Evolutionary conservation across 2,888 invertebrate species (phyloP).

Genomic region (Hemaris fuciformis): DNA sequence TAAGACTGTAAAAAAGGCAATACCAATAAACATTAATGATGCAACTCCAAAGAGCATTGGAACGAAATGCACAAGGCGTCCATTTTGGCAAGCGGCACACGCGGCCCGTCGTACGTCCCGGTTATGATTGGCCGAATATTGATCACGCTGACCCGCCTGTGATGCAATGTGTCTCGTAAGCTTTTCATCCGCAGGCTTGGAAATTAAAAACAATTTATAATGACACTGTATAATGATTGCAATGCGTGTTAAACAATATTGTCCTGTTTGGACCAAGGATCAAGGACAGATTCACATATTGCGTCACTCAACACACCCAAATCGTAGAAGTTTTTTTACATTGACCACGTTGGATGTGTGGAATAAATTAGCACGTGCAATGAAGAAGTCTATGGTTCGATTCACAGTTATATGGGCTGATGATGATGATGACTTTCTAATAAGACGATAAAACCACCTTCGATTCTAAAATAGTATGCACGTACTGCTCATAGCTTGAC

Average conservation of each 20-base stretch:
- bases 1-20: too few relatives aligned
- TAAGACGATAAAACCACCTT: background rate
- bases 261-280: too few relatives aligned
- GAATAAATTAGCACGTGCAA: too few relatives aligned
- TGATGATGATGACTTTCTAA: too few relatives aligned
- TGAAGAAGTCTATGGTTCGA: too few relatives aligned
- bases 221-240: background rate
- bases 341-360: too few relatives aligned
- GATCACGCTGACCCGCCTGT: conserved; percentile 34
- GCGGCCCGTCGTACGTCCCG: conserved; percentile 2
- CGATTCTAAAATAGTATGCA: background rate
- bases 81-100: conserved; percentile 11
- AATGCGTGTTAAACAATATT: background rate
- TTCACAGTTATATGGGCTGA: too few relatives aligned
- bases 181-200: conserved; percentile 20
- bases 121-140: conserved; percentile 34
- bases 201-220: background rate
- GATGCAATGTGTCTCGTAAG: conserved; percentile 28
- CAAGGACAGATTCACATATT: too few relatives aligned
- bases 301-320: too few relatives aligned
- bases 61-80: background rate
- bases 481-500: background rate
- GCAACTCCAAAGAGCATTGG: background rate
- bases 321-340: too few relatives aligned
- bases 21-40: background rate